phyloP scores from a whole-genome alignment of 2,888 invertebrate genomes.

The Cenopis cana region DNA sequence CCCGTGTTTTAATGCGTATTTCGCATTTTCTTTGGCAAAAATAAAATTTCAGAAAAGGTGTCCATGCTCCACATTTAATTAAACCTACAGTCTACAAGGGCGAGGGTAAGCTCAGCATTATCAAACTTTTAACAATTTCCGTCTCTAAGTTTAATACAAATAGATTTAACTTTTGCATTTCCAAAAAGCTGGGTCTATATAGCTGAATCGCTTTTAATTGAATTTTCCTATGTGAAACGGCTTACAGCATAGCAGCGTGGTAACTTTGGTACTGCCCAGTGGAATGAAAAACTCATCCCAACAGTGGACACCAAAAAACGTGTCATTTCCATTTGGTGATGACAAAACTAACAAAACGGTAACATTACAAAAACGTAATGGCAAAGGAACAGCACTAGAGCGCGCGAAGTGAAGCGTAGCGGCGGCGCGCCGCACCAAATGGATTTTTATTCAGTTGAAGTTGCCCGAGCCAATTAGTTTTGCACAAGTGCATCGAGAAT shows the following conservation, averaged over 20 bases:
- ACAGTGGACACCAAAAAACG: slow-evolving; percentile 18
- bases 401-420: slow-evolving; percentile 57
- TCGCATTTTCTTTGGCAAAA: slow-evolving; percentile 12
- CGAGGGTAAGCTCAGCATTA: slow-evolving; percentile 34
- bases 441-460: slow-evolving; percentile 55
- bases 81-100: slow-evolving; percentile 32
- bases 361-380: slow-evolving; percentile 42
- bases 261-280: slow-evolving; percentile 10
- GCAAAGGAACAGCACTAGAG: slow-evolving; percentile 48
- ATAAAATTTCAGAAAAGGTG: slow-evolving; percentile 26
- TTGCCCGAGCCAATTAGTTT: slow-evolving; percentile 75
- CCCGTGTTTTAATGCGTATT: slow-evolving; percentile 20
- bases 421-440: slow-evolving; percentile 74
- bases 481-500: slow-evolving; percentile 73
- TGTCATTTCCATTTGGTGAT: slow-evolving; percentile 38
- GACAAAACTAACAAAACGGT: slow-evolving; percentile 36
- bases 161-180: slow-evolving; percentile 34
- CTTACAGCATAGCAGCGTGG: slow-evolving; percentile 11
- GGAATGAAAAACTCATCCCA: slow-evolving; percentile 15
- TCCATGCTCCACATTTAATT: slow-evolving; percentile 39
- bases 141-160: slow-evolving; percentile 36
- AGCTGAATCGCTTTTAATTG: slow-evolving; percentile 20
- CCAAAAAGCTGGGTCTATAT: slow-evolving; percentile 20
- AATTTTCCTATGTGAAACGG: slow-evolving; percentile 17
- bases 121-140: slow-evolving; percentile 36